phyloP scores from a whole-genome alignment of 2,888 invertebrate species.

The Drosophila mercatorum region DNA sequence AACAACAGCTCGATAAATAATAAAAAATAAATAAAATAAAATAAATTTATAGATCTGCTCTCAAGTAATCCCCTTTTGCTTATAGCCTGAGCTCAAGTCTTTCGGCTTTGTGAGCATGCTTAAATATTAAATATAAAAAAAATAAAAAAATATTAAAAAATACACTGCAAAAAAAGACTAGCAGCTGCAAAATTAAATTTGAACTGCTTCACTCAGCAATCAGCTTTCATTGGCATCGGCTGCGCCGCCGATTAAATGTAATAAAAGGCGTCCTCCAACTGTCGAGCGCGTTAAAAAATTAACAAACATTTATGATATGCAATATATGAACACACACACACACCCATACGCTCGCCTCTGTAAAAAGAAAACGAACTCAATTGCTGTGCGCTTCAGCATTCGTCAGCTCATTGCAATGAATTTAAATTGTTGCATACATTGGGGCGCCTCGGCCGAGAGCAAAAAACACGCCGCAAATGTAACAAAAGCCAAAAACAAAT shows the following conservation, averaged over 20 bases:
- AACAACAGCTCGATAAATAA: too few relatives aligned
- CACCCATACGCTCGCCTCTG: neutral
- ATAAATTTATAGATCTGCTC: too few relatives aligned
- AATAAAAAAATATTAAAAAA: too few relatives aligned
- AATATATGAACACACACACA: neutral
- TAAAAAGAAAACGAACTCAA: slow-evolving; percentile 18
- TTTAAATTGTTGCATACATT: slow-evolving; percentile 78
- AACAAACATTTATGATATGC: slow-evolving; percentile 66
- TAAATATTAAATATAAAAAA: too few relatives aligned
- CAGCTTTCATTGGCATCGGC: slow-evolving; percentile 36
- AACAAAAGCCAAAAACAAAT: slow-evolving; percentile 73
- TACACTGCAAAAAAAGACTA: neutral
- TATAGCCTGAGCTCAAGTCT: too few relatives aligned
- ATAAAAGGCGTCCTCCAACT: slow-evolving; percentile 24
- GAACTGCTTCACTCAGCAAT: slow-evolving; percentile 23
- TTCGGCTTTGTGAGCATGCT: too few relatives aligned
- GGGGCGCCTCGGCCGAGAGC: slow-evolving; percentile 43
- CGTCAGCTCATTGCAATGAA: slow-evolving; percentile 75
- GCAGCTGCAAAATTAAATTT: slow-evolving; percentile 27
- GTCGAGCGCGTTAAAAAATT: slow-evolving; percentile 56
- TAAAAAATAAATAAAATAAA: too few relatives aligned
- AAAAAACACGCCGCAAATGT: slow-evolving; percentile 34
- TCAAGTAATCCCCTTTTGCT: too few relatives aligned
- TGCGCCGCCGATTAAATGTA: slow-evolving; percentile 46
- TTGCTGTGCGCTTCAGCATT: slow-evolving; percentile 45